Evolutionary conservation across 2,797 vertebrate species (phyloP), one percentile per base, ranked within the genome.

Genomic region (Spatula clypeata): DNA sequence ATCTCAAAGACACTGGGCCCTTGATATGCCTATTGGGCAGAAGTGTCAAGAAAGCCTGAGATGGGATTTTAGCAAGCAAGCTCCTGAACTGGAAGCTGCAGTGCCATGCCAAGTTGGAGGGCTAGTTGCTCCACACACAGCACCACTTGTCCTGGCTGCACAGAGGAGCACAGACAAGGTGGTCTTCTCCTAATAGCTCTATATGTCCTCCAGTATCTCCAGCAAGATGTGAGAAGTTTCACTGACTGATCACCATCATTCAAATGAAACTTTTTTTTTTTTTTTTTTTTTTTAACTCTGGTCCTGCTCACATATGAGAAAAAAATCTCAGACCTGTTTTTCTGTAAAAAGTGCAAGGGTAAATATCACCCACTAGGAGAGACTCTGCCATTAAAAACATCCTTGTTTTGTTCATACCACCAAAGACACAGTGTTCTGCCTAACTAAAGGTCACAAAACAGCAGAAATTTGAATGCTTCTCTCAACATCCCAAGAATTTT

Each of bases 401-500:
- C 71, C 84, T 90, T 58, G 67, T 60, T 94, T 93, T 93, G 65
- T 71, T 94, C 82, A 38, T 65, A 86, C 34, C 69, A 79, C 76
- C 32, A 31, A 91, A 93, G 85, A 96, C 76, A 81, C 51, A 65
- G 69, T 61, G 32, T 54, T 81, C 86, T 76, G 66, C 79, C 62
- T 72, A 73, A 85, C 36, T 42, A 88, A 89, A 92, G 91, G 93
- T 90, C 92, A 82, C 9, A 36, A 64, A 65, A 44, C 65, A 88
- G 67, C 80, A 77, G 65, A 88, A 87, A 93, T 94, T 20, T 44
- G 77, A 67, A 79, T 83, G 71, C 57, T 62, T 84, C 75, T 40
- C 58, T 84, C 64, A 15, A 70, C 31, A 40, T 64, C 91, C 66
- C 92, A 34, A 29, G 57, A 72, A 58, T 62, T 76, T 60, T 85